These are phyloP conservation scores for Cryptus viduatorius DNA, from an alignment of 2,888 invertebrate genomes.

Conservation along the genomic window DNA sequence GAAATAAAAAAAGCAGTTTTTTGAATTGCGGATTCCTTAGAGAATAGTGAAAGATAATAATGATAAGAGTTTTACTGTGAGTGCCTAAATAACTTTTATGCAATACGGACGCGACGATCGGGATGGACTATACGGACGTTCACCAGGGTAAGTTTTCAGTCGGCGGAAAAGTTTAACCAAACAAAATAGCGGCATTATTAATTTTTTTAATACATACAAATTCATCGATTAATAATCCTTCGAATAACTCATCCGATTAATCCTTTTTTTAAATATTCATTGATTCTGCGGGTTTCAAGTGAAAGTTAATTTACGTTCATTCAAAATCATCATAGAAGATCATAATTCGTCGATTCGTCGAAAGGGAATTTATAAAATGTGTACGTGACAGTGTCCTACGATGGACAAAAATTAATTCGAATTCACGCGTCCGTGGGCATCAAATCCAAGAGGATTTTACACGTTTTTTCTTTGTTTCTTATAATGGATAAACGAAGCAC, in stretches of 20 bases:
- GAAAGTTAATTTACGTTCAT: not conserved
- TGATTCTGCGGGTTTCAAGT: not conserved
- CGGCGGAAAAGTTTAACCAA: not conserved
- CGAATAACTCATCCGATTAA: not conserved
- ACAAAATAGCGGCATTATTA: not conserved
- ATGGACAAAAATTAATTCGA: not conserved
- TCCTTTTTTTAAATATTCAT: not conserved
- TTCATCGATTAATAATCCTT: not conserved
- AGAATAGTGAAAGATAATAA: conserved; percentile 4
- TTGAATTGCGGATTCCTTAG: not conserved
- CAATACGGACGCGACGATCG: conserved; percentile 54
- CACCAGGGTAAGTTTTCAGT: conserved; percentile 65
- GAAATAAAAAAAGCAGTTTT: not conserved
- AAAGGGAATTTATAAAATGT: not conserved
- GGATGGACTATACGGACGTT: conserved; percentile 67
- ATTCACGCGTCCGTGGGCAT: not conserved
- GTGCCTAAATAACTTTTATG: conserved; percentile 64
- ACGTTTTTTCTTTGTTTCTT: not conserved
- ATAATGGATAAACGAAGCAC: conserved; percentile 10
- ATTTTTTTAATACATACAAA: not conserved
- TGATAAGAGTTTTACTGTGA: conserved; percentile 61
- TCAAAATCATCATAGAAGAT: not conserved
- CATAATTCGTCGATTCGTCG: not conserved
- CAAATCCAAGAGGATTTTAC: not conserved
- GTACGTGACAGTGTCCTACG: not conserved